A percentile compares a stretch with the other conserved stretches of the same genome.
Conservation (phyloP, 2,113 vertebrate species). For the Pelodiscus sinensis region DNA sequence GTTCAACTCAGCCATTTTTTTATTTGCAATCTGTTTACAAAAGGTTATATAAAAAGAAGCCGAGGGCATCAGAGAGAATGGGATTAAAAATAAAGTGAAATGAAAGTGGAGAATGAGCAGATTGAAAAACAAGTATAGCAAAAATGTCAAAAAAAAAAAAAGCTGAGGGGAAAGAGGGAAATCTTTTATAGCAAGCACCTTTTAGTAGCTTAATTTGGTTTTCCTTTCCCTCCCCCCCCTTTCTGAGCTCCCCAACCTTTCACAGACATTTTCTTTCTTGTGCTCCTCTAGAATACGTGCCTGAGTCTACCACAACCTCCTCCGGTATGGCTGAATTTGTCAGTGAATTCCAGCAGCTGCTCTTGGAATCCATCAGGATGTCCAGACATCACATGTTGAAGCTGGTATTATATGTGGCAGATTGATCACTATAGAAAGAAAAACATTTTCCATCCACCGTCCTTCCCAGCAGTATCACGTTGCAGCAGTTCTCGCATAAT, state of each 20-base stretch:
- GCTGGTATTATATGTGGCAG: constrained; percentile 27
- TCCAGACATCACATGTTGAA: constrained; percentile 30
- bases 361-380: constrained; percentile 12
- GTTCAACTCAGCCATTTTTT: constrained; percentile 6
- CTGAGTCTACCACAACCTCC: neutral
- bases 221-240: neutral
- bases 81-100: constrained; percentile 3
- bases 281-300: neutral
- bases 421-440: constrained; percentile 10
- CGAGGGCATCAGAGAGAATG: neutral
- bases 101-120: neutral
- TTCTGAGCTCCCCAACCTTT: neutral
- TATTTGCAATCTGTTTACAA: neutral
- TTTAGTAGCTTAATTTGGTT: neutral
- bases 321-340: constrained; percentile 27
- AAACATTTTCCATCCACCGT: constrained; percentile 9
- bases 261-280: neutral
- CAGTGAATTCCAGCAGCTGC: constrained; percentile 30
- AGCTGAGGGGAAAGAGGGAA: neutral
- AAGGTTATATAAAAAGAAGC: neutral
- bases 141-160: neutral
- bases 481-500: constrained; percentile 19
- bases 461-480: constrained; percentile 7
- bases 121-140: neutral
- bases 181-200: neutral